These are phyloP conservation scores for Cephus pulcher DNA, from an alignment of 2,888 invertebrate genomes.

Conservation along the genomic window DNA sequence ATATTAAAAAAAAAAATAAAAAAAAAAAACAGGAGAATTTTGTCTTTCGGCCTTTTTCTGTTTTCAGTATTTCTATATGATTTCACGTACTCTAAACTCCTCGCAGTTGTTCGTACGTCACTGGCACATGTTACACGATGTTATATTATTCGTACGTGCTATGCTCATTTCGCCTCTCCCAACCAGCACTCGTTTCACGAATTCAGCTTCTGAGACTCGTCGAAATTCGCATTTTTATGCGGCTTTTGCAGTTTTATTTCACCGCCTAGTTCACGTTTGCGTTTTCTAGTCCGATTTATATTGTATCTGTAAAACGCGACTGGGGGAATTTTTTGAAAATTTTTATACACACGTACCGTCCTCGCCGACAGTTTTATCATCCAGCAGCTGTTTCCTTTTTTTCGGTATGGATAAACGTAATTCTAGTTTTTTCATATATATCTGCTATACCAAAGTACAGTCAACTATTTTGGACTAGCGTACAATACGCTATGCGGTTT, in stretches of 20 bases:
- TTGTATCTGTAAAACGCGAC: neutral
- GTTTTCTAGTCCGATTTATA: neutral
- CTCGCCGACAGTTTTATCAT: neutral
- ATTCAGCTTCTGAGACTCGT: neutral
- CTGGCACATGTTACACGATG: conserved; percentile 38
- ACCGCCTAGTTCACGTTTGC: neutral
- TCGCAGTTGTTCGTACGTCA: conserved; percentile 21
- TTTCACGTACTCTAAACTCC: neutral
- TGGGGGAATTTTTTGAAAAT: neutral
- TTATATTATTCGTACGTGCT: conserved; percentile 41
- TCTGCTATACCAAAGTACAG: too few species aligned
- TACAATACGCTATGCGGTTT: too few species aligned
- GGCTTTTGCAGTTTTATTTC: neutral
- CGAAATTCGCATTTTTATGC: neutral
- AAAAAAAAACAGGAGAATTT: too few species aligned
- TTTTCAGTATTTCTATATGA: neutral
- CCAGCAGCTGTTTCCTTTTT: neutral
- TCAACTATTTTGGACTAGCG: too few species aligned
- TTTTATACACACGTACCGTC: neutral
- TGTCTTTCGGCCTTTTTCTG: neutral
- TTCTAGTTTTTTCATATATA: neutral
- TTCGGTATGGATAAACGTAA: neutral
- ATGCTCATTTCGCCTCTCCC: conserved; percentile 17
- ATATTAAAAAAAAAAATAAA: neutral
- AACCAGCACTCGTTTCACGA: neutral